These are phyloP conservation scores for Artemisiospiza belli DNA, from an alignment of 2,113 vertebrate species.

Conservation along the genomic window DNA sequence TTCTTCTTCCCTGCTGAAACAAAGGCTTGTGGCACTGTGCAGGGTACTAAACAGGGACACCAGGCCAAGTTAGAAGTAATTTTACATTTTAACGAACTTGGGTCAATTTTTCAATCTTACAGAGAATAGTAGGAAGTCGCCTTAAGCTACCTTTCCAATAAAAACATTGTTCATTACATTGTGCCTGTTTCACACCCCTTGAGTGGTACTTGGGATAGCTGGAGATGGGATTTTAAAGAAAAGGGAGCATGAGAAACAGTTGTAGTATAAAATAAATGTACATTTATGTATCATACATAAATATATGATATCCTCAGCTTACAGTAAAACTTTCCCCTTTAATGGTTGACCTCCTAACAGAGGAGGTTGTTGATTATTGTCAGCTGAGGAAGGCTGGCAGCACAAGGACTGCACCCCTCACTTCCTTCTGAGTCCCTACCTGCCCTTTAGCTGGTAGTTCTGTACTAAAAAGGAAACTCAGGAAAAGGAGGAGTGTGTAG, in stretches of 20 bases:
- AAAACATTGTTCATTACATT: background rate
- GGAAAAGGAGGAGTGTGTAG: background rate
- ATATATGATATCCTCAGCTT: background rate
- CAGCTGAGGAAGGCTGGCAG: background rate
- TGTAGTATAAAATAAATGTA: background rate
- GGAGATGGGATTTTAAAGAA: background rate
- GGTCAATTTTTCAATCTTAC: background rate
- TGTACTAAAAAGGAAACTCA: background rate
- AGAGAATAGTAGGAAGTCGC: background rate
- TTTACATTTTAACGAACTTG: background rate
- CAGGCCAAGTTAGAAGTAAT: background rate
- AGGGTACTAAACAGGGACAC: background rate
- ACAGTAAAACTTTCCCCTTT: background rate
- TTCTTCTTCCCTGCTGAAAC: background rate
- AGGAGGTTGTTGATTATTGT: background rate
- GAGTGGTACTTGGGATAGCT: background rate
- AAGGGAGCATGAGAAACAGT: background rate
- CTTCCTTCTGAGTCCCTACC: background rate
- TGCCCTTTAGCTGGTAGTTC: background rate
- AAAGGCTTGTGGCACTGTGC: background rate
- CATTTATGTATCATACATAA: background rate
- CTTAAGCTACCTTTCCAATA: background rate
- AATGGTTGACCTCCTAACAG: background rate
- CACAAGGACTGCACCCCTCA: fast-evolving
- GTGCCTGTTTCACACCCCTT: background rate